Conservation (phyloP, 2,113 vertebrate species). For the Ploceus nigricollis region DNA sequence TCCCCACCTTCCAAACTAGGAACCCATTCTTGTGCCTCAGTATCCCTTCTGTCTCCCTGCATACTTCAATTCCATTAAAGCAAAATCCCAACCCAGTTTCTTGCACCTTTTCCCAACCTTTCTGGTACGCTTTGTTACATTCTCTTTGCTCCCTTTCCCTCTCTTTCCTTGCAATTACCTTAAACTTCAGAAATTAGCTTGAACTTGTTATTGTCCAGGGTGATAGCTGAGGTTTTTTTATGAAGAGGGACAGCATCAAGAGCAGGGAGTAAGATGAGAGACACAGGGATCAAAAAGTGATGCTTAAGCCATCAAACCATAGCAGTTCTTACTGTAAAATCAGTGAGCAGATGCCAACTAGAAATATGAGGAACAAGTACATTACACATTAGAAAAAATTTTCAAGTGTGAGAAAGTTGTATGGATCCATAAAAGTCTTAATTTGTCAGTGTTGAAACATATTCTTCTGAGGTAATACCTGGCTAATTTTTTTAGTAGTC, state of each 20-base stretch:
- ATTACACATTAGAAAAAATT: background rate
- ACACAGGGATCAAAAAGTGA: background rate
- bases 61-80: background rate
- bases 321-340: background rate
- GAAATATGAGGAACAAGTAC: background rate
- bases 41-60: background rate
- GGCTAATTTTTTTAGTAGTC: background rate
- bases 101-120: background rate
- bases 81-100: background rate
- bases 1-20: background rate
- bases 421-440: background rate
- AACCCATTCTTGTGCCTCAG: background rate
- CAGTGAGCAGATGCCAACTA: background rate
- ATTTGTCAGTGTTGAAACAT: background rate
- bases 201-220: background rate
- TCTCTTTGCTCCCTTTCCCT: background rate
- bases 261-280: background rate
- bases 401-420: background rate
- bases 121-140: background rate
- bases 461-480: background rate
- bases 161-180: background rate
- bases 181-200: background rate
- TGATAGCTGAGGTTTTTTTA: background rate
- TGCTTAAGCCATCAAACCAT: background rate
- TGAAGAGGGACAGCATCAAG: background rate